A percentile compares a stretch with the other conserved stretches of the same genome.
phyloP scores from a whole-genome alignment of 2,888 invertebrate species.

The Hartigia nigra region DNA sequence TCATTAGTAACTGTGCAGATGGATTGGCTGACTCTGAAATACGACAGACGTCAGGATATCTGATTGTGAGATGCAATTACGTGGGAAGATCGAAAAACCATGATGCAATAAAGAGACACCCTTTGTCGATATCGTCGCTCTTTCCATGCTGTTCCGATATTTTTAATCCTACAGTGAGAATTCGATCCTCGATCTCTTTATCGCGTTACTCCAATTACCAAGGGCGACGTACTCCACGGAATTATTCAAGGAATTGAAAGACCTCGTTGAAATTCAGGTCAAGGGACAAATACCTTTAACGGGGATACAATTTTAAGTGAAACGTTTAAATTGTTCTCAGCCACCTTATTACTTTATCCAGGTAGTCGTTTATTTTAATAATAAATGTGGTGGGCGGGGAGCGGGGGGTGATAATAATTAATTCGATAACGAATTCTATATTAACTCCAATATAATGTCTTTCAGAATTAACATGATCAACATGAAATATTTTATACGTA shows the following conservation, averaged over 20 bases:
- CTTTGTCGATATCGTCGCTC: not conserved
- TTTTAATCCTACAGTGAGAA: not conserved
- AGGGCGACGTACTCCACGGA: not conserved
- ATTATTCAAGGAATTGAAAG: not conserved
- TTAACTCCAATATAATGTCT: too few relatives aligned
- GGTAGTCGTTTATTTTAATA: not conserved
- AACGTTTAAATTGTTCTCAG: not conserved
- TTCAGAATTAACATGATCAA: too few relatives aligned
- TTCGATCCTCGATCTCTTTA: not conserved
- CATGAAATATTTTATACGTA: too few relatives aligned
- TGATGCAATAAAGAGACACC: not conserved
- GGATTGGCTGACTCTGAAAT: not conserved
- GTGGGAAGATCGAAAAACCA: not conserved
- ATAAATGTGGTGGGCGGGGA: too few relatives aligned
- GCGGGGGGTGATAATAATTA: not conserved
- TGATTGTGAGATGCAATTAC: not conserved
- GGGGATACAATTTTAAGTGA: not conserved
- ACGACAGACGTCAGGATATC: not conserved
- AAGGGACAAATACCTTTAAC: not conserved
- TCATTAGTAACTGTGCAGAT: not conserved
- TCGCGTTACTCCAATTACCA: not conserved
- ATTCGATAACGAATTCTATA: not conserved
- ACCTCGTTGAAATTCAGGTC: not conserved
- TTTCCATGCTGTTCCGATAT: not conserved
- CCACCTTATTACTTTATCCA: not conserved